Evolutionary conservation across 2,113 vertebrate genomes (phyloP).

Genomic region (Notarius quadriscutis): DNA sequence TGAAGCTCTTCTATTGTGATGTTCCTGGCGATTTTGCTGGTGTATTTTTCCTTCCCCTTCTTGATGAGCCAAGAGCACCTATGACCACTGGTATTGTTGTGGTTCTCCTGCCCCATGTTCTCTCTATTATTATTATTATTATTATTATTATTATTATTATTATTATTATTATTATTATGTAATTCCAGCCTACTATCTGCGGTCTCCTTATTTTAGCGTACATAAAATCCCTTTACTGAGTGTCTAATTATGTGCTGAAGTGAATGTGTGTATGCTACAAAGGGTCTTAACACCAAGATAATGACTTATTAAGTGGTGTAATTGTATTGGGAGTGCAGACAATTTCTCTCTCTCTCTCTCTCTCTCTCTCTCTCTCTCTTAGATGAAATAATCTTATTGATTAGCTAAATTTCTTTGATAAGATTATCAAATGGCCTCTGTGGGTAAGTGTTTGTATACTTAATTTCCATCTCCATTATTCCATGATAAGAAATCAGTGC

Average conservation of each 20-base stretch:
- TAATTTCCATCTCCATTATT: conserved; percentile 16
- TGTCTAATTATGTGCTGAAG: background rate
- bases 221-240: background rate
- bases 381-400: conserved; percentile 58
- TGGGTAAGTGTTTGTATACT: conserved; percentile 2
- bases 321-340: conserved; percentile 20
- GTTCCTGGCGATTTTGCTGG: too few species aligned
- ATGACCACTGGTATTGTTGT: too few species aligned
- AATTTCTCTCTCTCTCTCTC: background rate
- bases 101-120: too few species aligned
- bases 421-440: conserved; percentile 46
- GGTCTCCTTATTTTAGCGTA: background rate
- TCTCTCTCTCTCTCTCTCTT: conserved; percentile 20
- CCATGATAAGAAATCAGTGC: conserved; percentile 3
- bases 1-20: too few species aligned
- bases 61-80: too few species aligned
- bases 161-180: background rate
- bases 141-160: background rate
- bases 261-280: conserved; percentile 22
- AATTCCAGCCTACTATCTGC: background rate
- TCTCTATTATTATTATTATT: background rate
- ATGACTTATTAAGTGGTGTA: conserved; percentile 46
- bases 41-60: too few species aligned
- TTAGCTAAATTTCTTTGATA: conserved; percentile 51
- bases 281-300: conserved; percentile 38